Percentiles rank a stretch among this genome's conserved stretches.
Evolutionary conservation across 64 coral and sea anemone genomes (phyloP).

Genomic region (Astreopora myriophthalma): DNA sequence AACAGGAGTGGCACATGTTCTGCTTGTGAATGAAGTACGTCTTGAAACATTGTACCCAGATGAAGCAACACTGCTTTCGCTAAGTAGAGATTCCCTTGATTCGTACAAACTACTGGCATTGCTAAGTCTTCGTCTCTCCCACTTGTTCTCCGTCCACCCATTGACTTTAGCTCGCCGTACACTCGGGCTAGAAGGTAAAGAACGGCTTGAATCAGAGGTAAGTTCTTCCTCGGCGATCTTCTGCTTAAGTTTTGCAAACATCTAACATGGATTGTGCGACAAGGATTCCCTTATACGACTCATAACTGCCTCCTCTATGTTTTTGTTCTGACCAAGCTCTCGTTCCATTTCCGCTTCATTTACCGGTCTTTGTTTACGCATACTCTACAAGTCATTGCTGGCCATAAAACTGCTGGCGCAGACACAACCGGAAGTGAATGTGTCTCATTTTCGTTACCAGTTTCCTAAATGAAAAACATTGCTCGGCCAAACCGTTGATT

Average conservation of each 20-base stretch:
- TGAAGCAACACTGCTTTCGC: conserved; percentile 64
- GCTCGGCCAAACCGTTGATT: too few species aligned
- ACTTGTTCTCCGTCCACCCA: conserved; percentile 92
- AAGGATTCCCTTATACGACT: background rate
- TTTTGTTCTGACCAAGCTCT: background rate
- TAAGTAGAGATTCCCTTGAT: conserved; percentile 89
- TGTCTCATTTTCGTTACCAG: too few species aligned
- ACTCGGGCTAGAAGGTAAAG: conserved; percentile 78
- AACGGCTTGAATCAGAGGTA: conserved; percentile 56
- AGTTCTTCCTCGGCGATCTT: conserved; percentile 96
- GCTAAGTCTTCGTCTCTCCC: conserved; percentile 89
- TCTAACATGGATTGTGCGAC: conserved; percentile 17
- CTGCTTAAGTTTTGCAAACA: conserved; percentile 98
- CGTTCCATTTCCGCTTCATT: background rate
- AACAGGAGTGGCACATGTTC: conserved; percentile 48
- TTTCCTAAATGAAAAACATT: too few species aligned
- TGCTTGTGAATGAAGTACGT: conserved; percentile 77
- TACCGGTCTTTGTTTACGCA: conserved; percentile 49
- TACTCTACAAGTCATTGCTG: background rate
- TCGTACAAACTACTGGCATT: conserved; percentile 96
- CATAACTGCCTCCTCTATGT: conserved; percentile 34
- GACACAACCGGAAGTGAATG: conserved; percentile 1
- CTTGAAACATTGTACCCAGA: conserved; percentile 76
- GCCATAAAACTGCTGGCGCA: background rate
- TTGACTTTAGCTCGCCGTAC: conserved; percentile 70